Conservation (phyloP, 2,888 invertebrate species). For the Incurvaria masculella region DNA sequence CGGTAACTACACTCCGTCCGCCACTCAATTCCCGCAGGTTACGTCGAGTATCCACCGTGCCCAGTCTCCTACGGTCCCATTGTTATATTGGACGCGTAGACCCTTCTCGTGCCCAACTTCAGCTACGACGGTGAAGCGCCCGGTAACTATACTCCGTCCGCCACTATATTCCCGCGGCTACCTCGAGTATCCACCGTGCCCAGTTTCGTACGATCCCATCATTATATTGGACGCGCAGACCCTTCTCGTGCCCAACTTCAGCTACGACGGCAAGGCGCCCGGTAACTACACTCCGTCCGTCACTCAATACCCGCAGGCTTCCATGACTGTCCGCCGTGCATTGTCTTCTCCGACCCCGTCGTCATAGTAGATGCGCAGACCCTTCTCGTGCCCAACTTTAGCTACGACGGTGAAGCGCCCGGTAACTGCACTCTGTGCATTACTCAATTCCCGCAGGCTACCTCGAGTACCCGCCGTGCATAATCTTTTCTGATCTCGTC, state of each 20-base stretch:
- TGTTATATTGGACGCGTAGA: conserved; percentile 91
- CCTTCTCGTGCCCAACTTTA: conserved; percentile 83
- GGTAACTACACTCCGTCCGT: conserved; percentile 57
- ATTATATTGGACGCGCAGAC: conserved; percentile 83
- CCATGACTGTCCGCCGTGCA: conserved; percentile 72
- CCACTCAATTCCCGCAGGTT: too few species aligned
- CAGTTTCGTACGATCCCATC: conserved; percentile 71
- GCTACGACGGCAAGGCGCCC: conserved; percentile 79
- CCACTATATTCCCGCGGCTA: too few species aligned
- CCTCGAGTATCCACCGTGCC: conserved; percentile 67
- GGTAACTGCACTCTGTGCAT: conserved; percentile 61
- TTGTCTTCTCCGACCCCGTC: conserved; percentile 78
- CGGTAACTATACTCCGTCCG: too few species aligned
- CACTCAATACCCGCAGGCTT: too few species aligned
- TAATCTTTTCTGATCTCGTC: conserved; percentile 72
- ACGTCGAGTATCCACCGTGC: conserved; percentile 75
- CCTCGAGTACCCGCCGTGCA: conserved; percentile 69
- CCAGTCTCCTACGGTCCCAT: conserved; percentile 82
- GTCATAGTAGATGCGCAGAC: conserved; percentile 93
- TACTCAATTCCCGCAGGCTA: too few species aligned
- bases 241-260: conserved; percentile 72
- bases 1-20: too few species aligned
- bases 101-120: conserved; percentile 84
- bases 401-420: conserved; percentile 90
- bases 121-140: conserved; percentile 92